These are phyloP conservation scores for Cydia amplana DNA, from an alignment of 1,140 invertebrate species.

Conservation along the genomic window DNA sequence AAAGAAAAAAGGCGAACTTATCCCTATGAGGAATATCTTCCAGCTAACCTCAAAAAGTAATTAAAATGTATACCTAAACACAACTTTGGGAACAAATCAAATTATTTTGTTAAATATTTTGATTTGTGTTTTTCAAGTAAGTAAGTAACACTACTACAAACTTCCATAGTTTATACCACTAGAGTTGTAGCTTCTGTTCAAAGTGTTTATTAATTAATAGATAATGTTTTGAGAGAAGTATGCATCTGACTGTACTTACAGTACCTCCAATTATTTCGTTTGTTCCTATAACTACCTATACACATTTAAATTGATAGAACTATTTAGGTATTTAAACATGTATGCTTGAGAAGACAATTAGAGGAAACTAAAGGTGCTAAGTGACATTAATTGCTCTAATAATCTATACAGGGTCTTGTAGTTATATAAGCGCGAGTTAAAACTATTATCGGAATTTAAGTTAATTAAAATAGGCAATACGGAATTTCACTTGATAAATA, in stretches of 20 bases:
- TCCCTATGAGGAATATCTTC: no score
- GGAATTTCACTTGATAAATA: neutral
- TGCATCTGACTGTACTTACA: neutral
- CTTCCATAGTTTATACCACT: no score
- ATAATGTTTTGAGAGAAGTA: neutral
- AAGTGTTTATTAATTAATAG: no score
- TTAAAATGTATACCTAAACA: no score
- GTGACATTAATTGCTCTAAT: neutral
- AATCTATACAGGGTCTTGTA: neutral
- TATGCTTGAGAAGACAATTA: neutral
- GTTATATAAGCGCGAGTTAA: neutral
- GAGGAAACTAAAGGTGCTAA: constrained; percentile 2
- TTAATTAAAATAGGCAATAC: neutral
- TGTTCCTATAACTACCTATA: neutral
- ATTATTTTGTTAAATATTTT: no score
- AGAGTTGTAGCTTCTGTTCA: no score
- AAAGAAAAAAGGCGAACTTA: no score
- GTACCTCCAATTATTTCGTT: constrained; percentile 14
- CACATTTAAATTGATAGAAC: neutral
- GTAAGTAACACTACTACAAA: no score
- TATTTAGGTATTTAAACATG: neutral
- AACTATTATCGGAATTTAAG: neutral
- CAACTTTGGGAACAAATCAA: no score
- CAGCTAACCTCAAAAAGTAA: no score
- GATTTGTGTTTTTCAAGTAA: no score